These are phyloP conservation scores for Hylaea fasciaria DNA, from an alignment of 2,888 invertebrate species.

Conservation along the genomic window DNA sequence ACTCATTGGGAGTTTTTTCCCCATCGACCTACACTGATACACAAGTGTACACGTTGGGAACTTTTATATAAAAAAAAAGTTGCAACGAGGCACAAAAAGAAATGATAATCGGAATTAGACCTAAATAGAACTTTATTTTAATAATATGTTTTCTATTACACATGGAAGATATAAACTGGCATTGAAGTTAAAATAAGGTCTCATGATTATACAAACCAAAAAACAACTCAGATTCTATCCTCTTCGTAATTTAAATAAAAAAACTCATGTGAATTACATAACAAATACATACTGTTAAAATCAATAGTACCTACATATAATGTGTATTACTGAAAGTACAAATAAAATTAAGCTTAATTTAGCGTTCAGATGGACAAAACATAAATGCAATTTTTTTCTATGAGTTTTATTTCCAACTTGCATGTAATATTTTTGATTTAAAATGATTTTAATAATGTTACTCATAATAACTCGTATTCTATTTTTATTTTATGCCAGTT, in stretches of 20 bases:
- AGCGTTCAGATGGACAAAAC: slow-evolving; percentile 29
- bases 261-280: slow-evolving; percentile 52
- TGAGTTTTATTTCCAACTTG: slow-evolving; percentile 72
- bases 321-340: slow-evolving; percentile 37
- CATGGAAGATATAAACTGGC: slow-evolving; percentile 66
- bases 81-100: slow-evolving; percentile 10
- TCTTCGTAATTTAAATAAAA: slow-evolving; percentile 59
- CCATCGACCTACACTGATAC: no score
- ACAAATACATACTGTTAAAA: slow-evolving; percentile 43
- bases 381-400: slow-evolving; percentile 44
- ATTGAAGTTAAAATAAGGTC: slow-evolving; percentile 62
- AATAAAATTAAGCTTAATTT: slow-evolving; percentile 37
- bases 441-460: slow-evolving; percentile 30
- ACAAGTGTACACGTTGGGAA: no score
- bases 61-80: no score
- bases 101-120: slow-evolving; percentile 62
- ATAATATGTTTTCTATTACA: slow-evolving; percentile 67
- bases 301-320: slow-evolving; percentile 48
- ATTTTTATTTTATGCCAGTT: slow-evolving; percentile 41
- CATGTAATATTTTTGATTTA: slow-evolving; percentile 56
- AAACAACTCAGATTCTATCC: slow-evolving; percentile 74
- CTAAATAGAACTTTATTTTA: slow-evolving; percentile 78
- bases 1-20: no score
- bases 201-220: slow-evolving; percentile 65
- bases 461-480: slow-evolving; percentile 12